A percentile compares a stretch with the other conserved stretches of the same genome.
These are phyloP conservation scores for Nasonia giraulti DNA, from an alignment of 1,140 invertebrate genomes.

Conservation along the genomic window DNA sequence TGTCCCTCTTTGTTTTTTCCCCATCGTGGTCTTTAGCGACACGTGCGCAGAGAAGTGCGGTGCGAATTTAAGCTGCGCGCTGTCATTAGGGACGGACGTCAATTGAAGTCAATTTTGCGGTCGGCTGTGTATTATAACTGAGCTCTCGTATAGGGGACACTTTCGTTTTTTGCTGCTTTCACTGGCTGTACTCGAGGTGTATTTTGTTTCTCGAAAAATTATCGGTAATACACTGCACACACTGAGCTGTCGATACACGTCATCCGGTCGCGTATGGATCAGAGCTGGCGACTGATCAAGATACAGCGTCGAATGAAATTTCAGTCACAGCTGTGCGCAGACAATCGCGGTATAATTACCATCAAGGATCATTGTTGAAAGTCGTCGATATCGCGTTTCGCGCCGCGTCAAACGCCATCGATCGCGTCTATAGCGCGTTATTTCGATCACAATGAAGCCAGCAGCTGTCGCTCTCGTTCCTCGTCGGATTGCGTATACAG, in stretches of 20 bases:
- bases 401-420: slow-evolving; percentile 12
- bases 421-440: slow-evolving; percentile 8
- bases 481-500: neutral
- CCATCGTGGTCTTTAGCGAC: slow-evolving; percentile 3
- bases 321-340: neutral
- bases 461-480: neutral
- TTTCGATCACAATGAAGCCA: slow-evolving; percentile 32
- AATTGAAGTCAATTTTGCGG: slow-evolving; percentile 35
- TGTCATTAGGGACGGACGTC: neutral
- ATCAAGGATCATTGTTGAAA: slow-evolving; percentile 22
- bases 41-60: neutral
- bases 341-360: slow-evolving; percentile 3
- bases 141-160: neutral
- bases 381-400: slow-evolving; percentile 29
- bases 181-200: no score
- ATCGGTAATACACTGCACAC: no score
- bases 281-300: neutral
- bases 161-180: neutral
- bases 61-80: slow-evolving; percentile 4
- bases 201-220: no score
- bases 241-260: neutral
- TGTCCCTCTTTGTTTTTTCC: neutral
- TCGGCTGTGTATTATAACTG: neutral
- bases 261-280: neutral
- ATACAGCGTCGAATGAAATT: neutral